Evolutionary conservation across 2,113 vertebrate genomes (phyloP), one percentile per base, ranked within the genome.

Genomic region (Podilymbus podiceps): DNA sequence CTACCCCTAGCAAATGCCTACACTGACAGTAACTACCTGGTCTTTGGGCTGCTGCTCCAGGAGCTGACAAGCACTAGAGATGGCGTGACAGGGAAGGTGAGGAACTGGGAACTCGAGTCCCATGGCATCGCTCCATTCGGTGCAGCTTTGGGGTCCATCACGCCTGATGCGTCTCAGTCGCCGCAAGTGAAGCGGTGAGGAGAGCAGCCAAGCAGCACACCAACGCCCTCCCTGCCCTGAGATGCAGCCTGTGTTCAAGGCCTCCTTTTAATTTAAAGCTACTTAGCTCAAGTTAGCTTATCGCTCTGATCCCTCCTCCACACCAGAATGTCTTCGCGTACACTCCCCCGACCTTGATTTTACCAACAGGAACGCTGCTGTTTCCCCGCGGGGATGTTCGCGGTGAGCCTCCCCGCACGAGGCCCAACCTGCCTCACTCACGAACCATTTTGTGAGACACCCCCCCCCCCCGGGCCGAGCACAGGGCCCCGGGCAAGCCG

Each of bases 121-220:
- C 63, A 30, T 0, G 0, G 30, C n/a, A 62, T 16, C 1, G 1
- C 38, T 33, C 14, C 0, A 0, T 24, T 28, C 59, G 11, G 25
- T 15, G 8, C 1, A 2, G 24, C 60, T 78, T 62, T 81, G 56
- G 52, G 33, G 25, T 60, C 58, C 31, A 11, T 25, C 16, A 52
- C 3, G 1, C 12, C 22, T 8, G 35, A 62, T 0, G 2, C 1
- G 1, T 20, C 40, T 52, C 53, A 17, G 20, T 2, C 58, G 28
- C 20, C 42, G 25, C 15, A 38, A 46, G 21, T 0, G 22, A 66
- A 38, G 66, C 3, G 4, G 23, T 5, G 59, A 63, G 20, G 31
- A 68, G 38, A 38, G 12, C 11, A 66, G 68, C 46, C 4, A 5
- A 38, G 28, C 82, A 60, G 58, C 35, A 49, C 0, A 21, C 20